Percentiles rank a stretch among this genome's conserved stretches.
These are phyloP conservation scores for Orthonyx spaldingii DNA, from an alignment of 2,113 vertebrate species.

Conservation along the genomic window DNA sequence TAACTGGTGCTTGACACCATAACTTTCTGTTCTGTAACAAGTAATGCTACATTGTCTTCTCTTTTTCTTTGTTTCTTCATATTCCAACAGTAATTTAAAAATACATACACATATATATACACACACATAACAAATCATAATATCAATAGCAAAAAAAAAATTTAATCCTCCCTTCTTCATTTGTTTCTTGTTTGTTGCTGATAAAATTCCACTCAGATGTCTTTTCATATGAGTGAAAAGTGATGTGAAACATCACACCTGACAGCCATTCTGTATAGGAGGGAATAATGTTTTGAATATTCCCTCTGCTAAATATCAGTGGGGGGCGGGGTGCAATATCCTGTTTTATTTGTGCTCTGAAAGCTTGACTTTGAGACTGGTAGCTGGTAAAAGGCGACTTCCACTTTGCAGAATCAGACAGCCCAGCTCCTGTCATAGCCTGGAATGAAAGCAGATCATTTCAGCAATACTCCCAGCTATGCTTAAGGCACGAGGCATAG, in stretches of 20 bases:
- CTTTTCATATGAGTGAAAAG: no score
- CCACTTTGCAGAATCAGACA: neutral
- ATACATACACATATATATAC: accelerated
- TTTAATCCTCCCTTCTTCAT: neutral
- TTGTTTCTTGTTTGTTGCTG: neutral
- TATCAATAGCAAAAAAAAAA: neutral
- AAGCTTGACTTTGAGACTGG: neutral
- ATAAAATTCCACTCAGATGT: neutral
- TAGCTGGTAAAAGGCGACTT: neutral
- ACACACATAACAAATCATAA: neutral
- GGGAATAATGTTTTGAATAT: neutral
- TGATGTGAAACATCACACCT: neutral
- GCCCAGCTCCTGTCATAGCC: neutral
- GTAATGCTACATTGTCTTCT: neutral
- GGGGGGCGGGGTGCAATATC: neutral
- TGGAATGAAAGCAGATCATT: neutral
- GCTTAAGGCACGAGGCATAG: neutral
- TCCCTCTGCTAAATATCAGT: neutral
- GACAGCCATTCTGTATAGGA: neutral
- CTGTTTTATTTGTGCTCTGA: neutral
- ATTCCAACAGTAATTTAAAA: neutral
- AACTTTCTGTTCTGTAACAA: neutral
- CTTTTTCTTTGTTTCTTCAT: neutral
- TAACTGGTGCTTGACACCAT: neutral
- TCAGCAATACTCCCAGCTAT: neutral